phyloP scores from a whole-genome alignment of 2,113 vertebrate genomes.

The Osmerus mordax region DNA sequence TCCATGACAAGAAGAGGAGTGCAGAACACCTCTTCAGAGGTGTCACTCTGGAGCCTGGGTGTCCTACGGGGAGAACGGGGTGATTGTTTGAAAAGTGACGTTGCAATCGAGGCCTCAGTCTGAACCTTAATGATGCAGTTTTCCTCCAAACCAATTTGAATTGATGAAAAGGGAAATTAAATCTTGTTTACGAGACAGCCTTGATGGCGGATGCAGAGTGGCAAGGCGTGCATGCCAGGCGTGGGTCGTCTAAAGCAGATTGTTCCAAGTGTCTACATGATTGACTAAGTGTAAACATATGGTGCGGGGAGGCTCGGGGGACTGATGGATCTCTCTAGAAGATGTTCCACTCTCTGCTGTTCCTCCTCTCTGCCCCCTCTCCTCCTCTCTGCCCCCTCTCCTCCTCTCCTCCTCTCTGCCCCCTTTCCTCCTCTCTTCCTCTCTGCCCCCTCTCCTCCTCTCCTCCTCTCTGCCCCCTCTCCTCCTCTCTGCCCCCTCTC shows the following conservation, averaged over 20 bases:
- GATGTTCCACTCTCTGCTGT: constrained; percentile 21
- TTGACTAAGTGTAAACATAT: constrained; percentile 73
- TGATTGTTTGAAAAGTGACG: constrained; percentile 3
- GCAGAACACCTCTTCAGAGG: not conserved
- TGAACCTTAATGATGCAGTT: constrained; percentile 7
- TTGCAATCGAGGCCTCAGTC: not conserved
- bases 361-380: not conserved
- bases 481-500: not conserved
- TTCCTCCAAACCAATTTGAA: constrained; percentile 33
- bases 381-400: not conserved
- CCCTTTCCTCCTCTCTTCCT: not conserved
- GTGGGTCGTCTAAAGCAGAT: constrained; percentile 46
- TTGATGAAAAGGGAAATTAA: constrained; percentile 49
- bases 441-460: constrained; percentile 37
- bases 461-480: constrained; percentile 13
- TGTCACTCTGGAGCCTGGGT: not conserved
- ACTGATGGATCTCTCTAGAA: constrained; percentile 34
- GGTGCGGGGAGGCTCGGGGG: constrained; percentile 45
- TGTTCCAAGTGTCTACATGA: constrained; percentile 62
- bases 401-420: too few species aligned
- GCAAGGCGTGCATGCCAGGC: constrained; percentile 29
- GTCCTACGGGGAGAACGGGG: not conserved
- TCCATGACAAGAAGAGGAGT: not conserved
- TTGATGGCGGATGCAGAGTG: constrained; percentile 43
- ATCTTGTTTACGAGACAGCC: constrained; percentile 53